Evolutionary conservation across 2,797 vertebrate species (phyloP), one percentile per base, ranked within the genome.

Genomic region (Chloroceryle inda): DNA sequence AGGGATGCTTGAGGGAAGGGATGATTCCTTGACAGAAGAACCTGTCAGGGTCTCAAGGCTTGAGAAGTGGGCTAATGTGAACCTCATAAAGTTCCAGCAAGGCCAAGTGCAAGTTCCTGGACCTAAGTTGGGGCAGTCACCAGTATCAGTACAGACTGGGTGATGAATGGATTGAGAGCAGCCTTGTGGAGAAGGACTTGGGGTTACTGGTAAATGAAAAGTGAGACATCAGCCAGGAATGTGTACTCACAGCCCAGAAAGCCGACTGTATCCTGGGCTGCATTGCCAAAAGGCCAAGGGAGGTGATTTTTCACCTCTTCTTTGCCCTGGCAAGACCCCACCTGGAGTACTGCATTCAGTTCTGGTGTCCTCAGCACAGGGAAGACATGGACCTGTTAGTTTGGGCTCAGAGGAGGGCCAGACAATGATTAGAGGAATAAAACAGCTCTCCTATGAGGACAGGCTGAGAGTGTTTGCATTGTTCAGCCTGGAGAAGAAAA

Each of bases 361-460:
- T 72, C 4, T 13, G 33, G 42, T 2, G 13, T 2, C 9, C 33
- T 3, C 44, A 18, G 6, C 5, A 63, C 4, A 37, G 4, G 53
- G 47, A 10, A 7, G 29, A 26, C n/a, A 26, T 2, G 19, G 53
- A 64, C 5, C 13, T 68, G 27, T 7, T 81, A 21, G 24, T 35
- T 8, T 0, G 0, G 14, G 20, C 33, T 50, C 45, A 61, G 3
- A 52, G 53, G 5, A 73, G 13, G 26, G 20, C 21, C 40, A 49
- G 22, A 49, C 24, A 49, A 49, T 24, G 13, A 23, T 49, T 23
- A 49, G 47, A 49, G 47, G 47, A 23, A 23, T 24, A 24, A 23
- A 49, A 24, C 47, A 24, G 23, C 47, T 49, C 23, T 49, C 23
- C 47, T 49, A 14, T 49, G 47, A 49, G 47, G 23, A 49, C 23